Evolutionary conservation across 2,888 invertebrate species (phyloP).

Genomic region (Panzeria rudis): DNA sequence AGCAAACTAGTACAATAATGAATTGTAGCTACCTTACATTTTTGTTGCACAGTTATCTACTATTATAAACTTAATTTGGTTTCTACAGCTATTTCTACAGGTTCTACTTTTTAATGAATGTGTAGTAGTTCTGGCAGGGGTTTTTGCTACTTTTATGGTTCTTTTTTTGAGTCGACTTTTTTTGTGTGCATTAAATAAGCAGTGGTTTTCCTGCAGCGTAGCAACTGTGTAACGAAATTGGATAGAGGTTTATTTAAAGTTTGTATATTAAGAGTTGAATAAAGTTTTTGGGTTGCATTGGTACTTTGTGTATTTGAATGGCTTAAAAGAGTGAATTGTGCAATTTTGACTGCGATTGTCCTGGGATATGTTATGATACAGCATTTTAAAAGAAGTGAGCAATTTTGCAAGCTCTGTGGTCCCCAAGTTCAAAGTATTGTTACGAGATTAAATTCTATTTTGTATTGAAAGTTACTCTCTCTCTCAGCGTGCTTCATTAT

Average conservation of each 20-base stretch:
- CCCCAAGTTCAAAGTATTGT: background rate
- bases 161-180: background rate
- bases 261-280: background rate
- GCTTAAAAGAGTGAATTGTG: background rate
- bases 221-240: slow-evolving; percentile 16
- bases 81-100: background rate
- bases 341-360: too few relatives aligned
- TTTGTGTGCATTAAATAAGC: slow-evolving; percentile 56
- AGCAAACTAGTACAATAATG: slow-evolving; percentile 13
- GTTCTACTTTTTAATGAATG: background rate
- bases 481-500: too few relatives aligned
- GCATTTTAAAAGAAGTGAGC: too few relatives aligned
- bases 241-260: background rate
- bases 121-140: slow-evolving; percentile 1
- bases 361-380: too few relatives aligned
- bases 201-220: slow-evolving; percentile 37
- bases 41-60: background rate
- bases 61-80: background rate
- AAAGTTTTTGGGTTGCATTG: background rate
- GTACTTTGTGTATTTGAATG: background rate
- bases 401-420: too few relatives aligned
- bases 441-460: too few relatives aligned
- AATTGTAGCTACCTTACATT: slow-evolving; percentile 34
- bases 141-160: background rate
- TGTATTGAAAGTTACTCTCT: too few relatives aligned